Conservation (phyloP, 1,140 invertebrate species). For the Bradysia coprophila region DNA sequence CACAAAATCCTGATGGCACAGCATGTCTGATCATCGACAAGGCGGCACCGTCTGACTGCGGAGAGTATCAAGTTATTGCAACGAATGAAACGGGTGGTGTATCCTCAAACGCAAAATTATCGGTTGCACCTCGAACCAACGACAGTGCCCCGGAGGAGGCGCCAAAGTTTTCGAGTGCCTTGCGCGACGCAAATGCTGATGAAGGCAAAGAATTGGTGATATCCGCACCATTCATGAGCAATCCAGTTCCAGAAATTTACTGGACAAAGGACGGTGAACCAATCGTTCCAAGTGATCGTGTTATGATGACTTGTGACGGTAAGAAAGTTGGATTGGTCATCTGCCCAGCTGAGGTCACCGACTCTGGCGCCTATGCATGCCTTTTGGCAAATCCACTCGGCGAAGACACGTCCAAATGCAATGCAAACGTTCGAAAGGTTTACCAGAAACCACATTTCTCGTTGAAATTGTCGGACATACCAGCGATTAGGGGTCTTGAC, state of each 20-base stretch:
- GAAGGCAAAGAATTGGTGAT: conserved; percentile 52
- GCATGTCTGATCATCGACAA: conserved; percentile 44
- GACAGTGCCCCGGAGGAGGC: conserved; percentile 44
- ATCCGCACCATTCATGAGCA: conserved; percentile 55
- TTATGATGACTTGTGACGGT: conserved; percentile 60
- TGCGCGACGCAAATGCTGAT: conserved; percentile 54
- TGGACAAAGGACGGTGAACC: conserved; percentile 67
- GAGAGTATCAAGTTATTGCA: conserved; percentile 55
- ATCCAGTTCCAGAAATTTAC: conserved; percentile 65
- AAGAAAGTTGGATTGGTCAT: conserved; percentile 59
- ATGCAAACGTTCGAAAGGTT: conserved; percentile 56
- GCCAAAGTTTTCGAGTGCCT: conserved; percentile 50
- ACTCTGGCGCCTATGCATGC: conserved; percentile 62
- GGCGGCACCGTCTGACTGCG: conserved; percentile 43
- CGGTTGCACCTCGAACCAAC: conserved; percentile 38
- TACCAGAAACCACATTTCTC: conserved; percentile 63
- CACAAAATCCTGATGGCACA: conserved; percentile 45
- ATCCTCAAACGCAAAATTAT: conserved; percentile 45
- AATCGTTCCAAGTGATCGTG: conserved; percentile 38
- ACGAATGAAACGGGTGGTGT: conserved; percentile 53
- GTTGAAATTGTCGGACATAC: conserved; percentile 64
- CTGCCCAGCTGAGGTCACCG: conserved; percentile 41
- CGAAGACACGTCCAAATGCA: conserved; percentile 42
- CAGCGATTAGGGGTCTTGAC: conserved; percentile 60
- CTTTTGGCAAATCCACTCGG: conserved; percentile 56